Evolutionary conservation across 1,140 invertebrate species (phyloP).

Genomic region (Parapsyche elsis): DNA sequence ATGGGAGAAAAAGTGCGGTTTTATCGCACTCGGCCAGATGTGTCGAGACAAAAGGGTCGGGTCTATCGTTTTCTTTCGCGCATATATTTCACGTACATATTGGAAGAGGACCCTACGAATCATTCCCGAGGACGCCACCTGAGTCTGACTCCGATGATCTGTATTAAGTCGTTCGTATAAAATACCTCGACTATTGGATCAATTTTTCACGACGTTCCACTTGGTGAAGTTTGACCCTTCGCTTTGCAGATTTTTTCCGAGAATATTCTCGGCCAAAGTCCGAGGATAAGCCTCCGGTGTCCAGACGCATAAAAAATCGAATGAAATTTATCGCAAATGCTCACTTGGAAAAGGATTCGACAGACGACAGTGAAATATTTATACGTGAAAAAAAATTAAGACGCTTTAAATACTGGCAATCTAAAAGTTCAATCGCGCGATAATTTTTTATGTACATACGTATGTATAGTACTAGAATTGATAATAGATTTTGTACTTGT

Average conservation of each 20-base stretch:
- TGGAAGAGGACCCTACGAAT: slow-evolving; percentile 16
- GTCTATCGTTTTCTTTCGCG: background rate
- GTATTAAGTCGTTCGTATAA: slow-evolving; percentile 48
- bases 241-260: background rate
- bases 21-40: slow-evolving; percentile 9
- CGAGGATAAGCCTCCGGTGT: background rate
- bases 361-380: too few relatives aligned
- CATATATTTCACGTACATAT: slow-evolving; percentile 29
- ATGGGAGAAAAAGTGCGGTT: background rate
- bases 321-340: too few relatives aligned
- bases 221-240: slow-evolving; percentile 1
- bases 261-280: background rate
- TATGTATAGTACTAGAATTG: too few relatives aligned
- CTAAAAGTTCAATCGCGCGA: too few relatives aligned
- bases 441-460: too few relatives aligned
- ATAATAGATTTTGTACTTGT: too few relatives aligned
- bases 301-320: background rate
- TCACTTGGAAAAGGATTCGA: too few relatives aligned
- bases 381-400: too few relatives aligned
- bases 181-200: slow-evolving; percentile 40
- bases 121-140: slow-evolving; percentile 41
- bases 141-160: slow-evolving; percentile 44
- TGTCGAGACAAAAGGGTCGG: slow-evolving; percentile 39
- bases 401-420: too few relatives aligned
- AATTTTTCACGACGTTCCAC: slow-evolving; percentile 41